Evolutionary conservation across 2,113 vertebrate species (phyloP).

Genomic region (Sturnus vulgaris): DNA sequence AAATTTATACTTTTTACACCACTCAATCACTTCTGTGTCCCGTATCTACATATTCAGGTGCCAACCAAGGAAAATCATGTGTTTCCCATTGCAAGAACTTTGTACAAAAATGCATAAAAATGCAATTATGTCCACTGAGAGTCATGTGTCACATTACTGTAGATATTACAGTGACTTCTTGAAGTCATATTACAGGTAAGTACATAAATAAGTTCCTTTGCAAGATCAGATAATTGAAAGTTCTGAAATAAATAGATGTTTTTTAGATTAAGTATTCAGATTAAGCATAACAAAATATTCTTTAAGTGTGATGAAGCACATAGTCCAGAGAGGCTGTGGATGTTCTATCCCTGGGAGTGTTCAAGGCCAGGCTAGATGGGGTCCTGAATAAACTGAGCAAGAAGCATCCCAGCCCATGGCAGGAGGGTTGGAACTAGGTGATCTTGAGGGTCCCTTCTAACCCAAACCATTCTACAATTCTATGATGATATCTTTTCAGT

Average conservation of each 20-base stretch:
- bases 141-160: neutral
- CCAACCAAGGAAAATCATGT: neutral
- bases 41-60: neutral
- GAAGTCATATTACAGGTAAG: neutral
- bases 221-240: neutral
- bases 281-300: neutral
- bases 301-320: neutral
- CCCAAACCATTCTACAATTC: neutral
- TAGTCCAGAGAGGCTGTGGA: neutral
- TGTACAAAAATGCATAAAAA: neutral
- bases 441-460: neutral
- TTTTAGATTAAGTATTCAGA: neutral
- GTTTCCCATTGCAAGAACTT: neutral
- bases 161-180: neutral
- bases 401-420: no score
- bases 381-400: neutral
- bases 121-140: neutral
- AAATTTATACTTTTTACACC: neutral
- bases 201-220: neutral
- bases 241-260: neutral
- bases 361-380: neutral
- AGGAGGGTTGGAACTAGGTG: neutral
- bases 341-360: no score
- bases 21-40: neutral
- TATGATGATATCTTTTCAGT: neutral